Percentiles rank a stretch among this genome's conserved stretches.
These are phyloP conservation scores for Orestias chungarensis DNA, from an alignment of 2,797 vertebrate genomes.

Conservation along the genomic window DNA sequence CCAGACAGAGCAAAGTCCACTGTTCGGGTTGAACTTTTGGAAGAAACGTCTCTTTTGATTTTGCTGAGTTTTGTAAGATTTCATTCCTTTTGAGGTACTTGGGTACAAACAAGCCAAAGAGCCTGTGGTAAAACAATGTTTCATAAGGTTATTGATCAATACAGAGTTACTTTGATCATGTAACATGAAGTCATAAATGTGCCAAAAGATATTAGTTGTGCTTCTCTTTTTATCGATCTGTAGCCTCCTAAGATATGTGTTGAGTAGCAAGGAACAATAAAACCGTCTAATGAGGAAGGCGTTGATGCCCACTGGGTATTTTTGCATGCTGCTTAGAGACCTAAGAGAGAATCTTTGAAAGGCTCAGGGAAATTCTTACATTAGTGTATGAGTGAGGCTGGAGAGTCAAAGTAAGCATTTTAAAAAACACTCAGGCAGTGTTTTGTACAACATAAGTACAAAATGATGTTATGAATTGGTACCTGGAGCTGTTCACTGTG, in stretches of 20 bases:
- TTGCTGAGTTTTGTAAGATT: too few relatives aligned
- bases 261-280: neutral
- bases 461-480: neutral
- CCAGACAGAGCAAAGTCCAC: too few relatives aligned
- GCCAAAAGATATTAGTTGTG: neutral
- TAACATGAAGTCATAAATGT: too few relatives aligned
- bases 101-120: too few relatives aligned
- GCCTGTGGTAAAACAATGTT: too few relatives aligned
- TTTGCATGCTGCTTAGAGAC: neutral
- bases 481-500: neutral
- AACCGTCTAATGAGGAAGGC: neutral
- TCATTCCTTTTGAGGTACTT: too few relatives aligned
- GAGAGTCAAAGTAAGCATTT: neutral
- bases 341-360: neutral
- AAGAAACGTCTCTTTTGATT: too few relatives aligned
- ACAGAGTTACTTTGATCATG: too few relatives aligned
- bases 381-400: neutral
- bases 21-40: too few relatives aligned
- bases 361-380: neutral
- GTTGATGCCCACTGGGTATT: neutral
- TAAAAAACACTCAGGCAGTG: neutral
- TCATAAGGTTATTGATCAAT: too few relatives aligned
- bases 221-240: neutral
- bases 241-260: neutral
- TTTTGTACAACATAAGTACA: neutral